A percentile compares a stretch with the other conserved stretches of the same genome.
Conservation (phyloP, 2,797 vertebrate genomes). For the Bovichtus variegatus region DNA sequence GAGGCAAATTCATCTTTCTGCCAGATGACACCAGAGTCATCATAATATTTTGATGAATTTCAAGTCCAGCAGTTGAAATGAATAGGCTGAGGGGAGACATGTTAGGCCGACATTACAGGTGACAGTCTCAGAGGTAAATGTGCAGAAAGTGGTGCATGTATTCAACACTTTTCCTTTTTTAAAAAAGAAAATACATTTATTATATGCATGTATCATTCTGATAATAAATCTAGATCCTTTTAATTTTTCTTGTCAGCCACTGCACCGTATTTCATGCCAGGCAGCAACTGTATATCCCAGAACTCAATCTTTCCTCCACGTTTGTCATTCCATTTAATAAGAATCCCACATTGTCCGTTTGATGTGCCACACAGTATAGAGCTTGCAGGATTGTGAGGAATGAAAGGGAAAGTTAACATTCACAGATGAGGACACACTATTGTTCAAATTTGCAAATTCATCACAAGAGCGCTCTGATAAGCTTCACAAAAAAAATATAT, state of each 20-base stretch:
- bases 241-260: slow-evolving; percentile 54
- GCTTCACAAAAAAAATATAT: slow-evolving; percentile 25
- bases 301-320: slow-evolving; percentile 45
- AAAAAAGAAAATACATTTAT: slow-evolving; percentile 16
- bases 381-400: slow-evolving; percentile 26
- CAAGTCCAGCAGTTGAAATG: slow-evolving; percentile 20
- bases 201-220: slow-evolving; percentile 28
- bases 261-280: slow-evolving; percentile 28
- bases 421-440: slow-evolving; percentile 54
- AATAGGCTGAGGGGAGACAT: slow-evolving; percentile 17
- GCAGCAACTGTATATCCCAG: slow-evolving; percentile 15
- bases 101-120: slow-evolving; percentile 40
- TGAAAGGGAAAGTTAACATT: slow-evolving; percentile 53
- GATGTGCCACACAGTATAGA: slow-evolving; percentile 23
- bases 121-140: slow-evolving; percentile 44
- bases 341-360: slow-evolving; percentile 46
- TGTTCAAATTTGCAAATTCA: slow-evolving; percentile 69
- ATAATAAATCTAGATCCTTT: slow-evolving; percentile 42
- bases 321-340: slow-evolving; percentile 57
- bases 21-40: slow-evolving; percentile 34
- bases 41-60: slow-evolving; percentile 47
- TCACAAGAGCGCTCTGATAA: slow-evolving; percentile 54
- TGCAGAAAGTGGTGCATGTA: slow-evolving; percentile 11
- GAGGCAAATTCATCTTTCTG: slow-evolving; percentile 46
- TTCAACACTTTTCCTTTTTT: slow-evolving; percentile 7